These are phyloP conservation scores for Anabacerthia variegaticeps DNA, from an alignment of 2,797 vertebrate genomes.

Conservation along the genomic window DNA sequence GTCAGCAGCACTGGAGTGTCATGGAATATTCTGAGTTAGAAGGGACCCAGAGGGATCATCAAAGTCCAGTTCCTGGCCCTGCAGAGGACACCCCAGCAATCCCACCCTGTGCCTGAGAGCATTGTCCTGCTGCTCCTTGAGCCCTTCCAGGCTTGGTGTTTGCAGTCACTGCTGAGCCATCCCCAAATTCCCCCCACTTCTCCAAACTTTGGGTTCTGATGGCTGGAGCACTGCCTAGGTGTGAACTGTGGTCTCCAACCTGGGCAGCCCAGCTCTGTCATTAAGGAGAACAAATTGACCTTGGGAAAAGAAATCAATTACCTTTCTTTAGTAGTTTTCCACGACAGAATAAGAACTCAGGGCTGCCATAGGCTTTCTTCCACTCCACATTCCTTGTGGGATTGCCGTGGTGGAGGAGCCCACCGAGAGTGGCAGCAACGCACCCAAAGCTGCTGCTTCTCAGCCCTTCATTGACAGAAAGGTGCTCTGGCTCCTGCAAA, in stretches of 20 bases:
- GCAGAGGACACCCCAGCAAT: neutral
- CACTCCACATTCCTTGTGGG: neutral
- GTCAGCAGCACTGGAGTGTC: neutral
- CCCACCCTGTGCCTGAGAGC: neutral
- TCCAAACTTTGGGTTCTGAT: neutral
- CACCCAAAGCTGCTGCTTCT: neutral
- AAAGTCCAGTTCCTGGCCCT: neutral
- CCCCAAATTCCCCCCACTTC: neutral
- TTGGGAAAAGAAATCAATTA: neutral
- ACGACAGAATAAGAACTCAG: neutral
- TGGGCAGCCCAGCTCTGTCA: neutral
- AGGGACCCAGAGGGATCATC: neutral
- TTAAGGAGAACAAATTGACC: neutral
- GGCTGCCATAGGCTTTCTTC: neutral
- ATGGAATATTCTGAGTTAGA: neutral
- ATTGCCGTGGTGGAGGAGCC: neutral
- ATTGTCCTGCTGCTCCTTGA: neutral
- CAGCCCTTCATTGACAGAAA: slow-evolving; percentile 32
- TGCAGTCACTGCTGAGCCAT: neutral
- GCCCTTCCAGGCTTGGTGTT: neutral
- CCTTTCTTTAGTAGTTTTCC: neutral
- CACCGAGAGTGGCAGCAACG: accelerated
- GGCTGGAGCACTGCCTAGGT: neutral
- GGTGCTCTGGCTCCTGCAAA: slow-evolving; percentile 49
- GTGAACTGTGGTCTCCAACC: neutral